Evolutionary conservation across 2,888 invertebrate genomes (phyloP).

Genomic region (Hecatera dysodea): DNA sequence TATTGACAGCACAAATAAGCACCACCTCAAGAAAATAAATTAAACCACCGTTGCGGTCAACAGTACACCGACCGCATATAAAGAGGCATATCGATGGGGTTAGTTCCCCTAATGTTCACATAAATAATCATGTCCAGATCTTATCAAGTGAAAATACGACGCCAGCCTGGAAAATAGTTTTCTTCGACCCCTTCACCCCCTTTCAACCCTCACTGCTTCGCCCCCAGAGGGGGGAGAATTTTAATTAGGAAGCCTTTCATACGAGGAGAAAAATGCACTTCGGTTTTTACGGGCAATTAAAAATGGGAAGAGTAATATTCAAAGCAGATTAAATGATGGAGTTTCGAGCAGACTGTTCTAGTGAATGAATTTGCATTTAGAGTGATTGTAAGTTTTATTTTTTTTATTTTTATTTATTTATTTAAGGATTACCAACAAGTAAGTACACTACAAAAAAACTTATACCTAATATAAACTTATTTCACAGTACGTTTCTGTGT

Average conservation of each 20-base stretch:
- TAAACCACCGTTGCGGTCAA: slow-evolving; percentile 57
- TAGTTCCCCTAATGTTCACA: slow-evolving; percentile 86
- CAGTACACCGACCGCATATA: slow-evolving; percentile 82
- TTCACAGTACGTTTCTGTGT: no score
- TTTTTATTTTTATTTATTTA: no score
- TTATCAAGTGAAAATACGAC: slow-evolving; percentile 89
- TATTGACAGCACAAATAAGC: slow-evolving; percentile 1
- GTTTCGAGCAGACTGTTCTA: slow-evolving; percentile 41
- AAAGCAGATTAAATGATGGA: slow-evolving; percentile 59
- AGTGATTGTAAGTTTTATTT: slow-evolving; percentile 50
- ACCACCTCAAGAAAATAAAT: slow-evolving; percentile 22
- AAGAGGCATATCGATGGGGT: slow-evolving; percentile 88
- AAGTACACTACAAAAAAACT: no score
- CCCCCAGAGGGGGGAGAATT: slow-evolving; percentile 75
- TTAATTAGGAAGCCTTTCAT: slow-evolving; percentile 81
- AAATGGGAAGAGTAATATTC: slow-evolving; percentile 48
- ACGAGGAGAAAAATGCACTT: slow-evolving; percentile 69
- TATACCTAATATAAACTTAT: no score
- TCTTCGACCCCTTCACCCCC: slow-evolving; percentile 69
- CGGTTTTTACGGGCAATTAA: slow-evolving; percentile 63
- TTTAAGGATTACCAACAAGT: no score
- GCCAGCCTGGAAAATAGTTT: slow-evolving; percentile 85
- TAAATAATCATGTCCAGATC: slow-evolving; percentile 90
- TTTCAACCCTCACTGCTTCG: slow-evolving; percentile 35
- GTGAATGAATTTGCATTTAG: slow-evolving; percentile 59